Base-by-base conservation (phyloP, 2,888 invertebrate species). In the Therioaphis trifolii region DNA sequence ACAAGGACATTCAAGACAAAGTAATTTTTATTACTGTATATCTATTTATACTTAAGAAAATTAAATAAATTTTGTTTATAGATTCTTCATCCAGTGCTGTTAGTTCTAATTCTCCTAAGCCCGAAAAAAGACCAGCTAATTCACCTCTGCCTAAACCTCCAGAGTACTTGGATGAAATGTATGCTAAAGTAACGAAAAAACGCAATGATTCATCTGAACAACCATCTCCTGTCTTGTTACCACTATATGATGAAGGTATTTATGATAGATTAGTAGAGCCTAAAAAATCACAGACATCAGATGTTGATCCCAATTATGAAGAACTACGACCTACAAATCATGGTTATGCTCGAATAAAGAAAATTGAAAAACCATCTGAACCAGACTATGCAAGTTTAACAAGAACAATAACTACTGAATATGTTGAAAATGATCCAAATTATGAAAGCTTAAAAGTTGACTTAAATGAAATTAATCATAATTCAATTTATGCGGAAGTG, bases 61-160 rank as follows among this genome's bases (percentile, higher is more conserved):
- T 69, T 35, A 75, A 29, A 90, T 61, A 0, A 58, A 63, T 35
- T 85, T 84, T 82, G 84, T 78, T 87, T 87, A 2, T 85, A 89
- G 94, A 93, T 2, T 94, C 94, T 15, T 94, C 94, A 5, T 93
- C 93, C 86, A 93, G 93, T 7, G 92, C 93, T 86, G 92, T 93
- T 46, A 94, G 93, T 87, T 89, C 94, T n/a, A 93, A 95, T 18
- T 96, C 96, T 0, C 96, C 95, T 0, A 96, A 96, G 88, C 95
- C 95, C 0, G 96, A 96, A 89, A 95, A 96, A 89, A 92, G 96
- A 2, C 95, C 95, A 88, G 96, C 96, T 0, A 96, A 96, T 89
- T 96, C 95, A 0, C 96, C 96, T 0, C 89, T 96, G 43, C 96
- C 96, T 7, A 95, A 95, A 4, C 94, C 95, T 1, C 94, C 94